phyloP scores from a whole-genome alignment of 2,888 invertebrate species.

The Idaea biselata region DNA sequence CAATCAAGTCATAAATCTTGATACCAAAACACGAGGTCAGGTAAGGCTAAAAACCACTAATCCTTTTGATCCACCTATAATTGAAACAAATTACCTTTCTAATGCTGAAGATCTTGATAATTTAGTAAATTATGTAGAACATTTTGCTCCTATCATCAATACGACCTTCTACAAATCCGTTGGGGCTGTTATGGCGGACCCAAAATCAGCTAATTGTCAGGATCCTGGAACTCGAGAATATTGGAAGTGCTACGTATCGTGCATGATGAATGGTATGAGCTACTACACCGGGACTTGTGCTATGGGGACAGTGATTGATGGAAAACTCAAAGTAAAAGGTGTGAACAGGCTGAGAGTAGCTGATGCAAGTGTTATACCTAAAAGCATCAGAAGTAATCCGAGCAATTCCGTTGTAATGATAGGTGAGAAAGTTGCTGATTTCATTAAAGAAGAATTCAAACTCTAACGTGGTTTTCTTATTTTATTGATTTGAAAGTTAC shows the following conservation, averaged over 20 bases:
- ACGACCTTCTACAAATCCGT: slow-evolving; percentile 58
- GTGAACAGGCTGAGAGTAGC: slow-evolving; percentile 82
- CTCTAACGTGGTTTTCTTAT: not conserved
- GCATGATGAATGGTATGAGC: slow-evolving; percentile 84
- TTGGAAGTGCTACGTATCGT: slow-evolving; percentile 84
- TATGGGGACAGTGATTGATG: slow-evolving; percentile 87
- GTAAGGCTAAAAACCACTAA: slow-evolving; percentile 75
- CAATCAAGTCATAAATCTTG: slow-evolving; percentile 31
- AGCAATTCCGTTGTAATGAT: slow-evolving; percentile 12
- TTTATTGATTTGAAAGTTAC: not conserved
- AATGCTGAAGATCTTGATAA: slow-evolving; percentile 72
- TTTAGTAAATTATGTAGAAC: slow-evolving; percentile 52
- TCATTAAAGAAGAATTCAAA: slow-evolving; percentile 10
- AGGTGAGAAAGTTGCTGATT: slow-evolving; percentile 9
- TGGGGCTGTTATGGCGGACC: slow-evolving; percentile 39
- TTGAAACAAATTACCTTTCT: slow-evolving; percentile 80
- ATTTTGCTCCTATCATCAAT: slow-evolving; percentile 45
- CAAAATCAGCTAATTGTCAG: slow-evolving; percentile 22
- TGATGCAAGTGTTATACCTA: slow-evolving; percentile 89
- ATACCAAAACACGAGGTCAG: slow-evolving; percentile 73
- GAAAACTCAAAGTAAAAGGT: slow-evolving; percentile 81
- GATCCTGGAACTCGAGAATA: slow-evolving; percentile 73
- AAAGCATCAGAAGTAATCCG: slow-evolving; percentile 7
- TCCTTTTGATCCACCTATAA: slow-evolving; percentile 76
- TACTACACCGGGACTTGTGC: slow-evolving; percentile 85